Evolutionary conservation across 1,140 invertebrate species (phyloP).

Genomic region (Aphaenogaster ashmeadi): DNA sequence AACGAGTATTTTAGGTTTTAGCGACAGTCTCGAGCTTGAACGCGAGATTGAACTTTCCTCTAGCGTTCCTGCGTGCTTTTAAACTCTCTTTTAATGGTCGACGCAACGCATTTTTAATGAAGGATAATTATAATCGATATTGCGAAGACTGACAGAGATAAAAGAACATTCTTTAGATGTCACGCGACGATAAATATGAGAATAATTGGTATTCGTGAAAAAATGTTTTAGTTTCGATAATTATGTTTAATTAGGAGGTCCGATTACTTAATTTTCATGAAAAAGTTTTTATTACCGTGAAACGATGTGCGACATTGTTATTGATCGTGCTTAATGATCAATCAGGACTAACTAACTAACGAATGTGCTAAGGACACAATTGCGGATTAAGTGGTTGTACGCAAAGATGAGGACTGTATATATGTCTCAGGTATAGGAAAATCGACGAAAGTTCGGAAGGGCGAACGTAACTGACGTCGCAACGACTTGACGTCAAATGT

Average conservation of each 20-base stretch:
- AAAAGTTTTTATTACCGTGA: neutral
- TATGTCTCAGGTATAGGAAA: slow-evolving; percentile 6
- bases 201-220: slow-evolving; percentile 22
- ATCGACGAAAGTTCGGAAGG: slow-evolving; percentile 35
- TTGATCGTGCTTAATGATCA: slow-evolving; percentile 4
- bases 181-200: slow-evolving; percentile 42
- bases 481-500: slow-evolving; percentile 57
- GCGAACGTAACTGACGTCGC: slow-evolving; percentile 14
- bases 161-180: slow-evolving; percentile 30
- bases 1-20: neutral
- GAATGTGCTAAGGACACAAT: slow-evolving; percentile 1
- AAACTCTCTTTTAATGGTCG: slow-evolving; percentile 14
- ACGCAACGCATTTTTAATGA: slow-evolving; percentile 18
- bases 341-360: neutral
- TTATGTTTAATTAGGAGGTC: slow-evolving; percentile 38
- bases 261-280: neutral
- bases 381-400: slow-evolving; percentile 2
- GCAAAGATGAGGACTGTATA: slow-evolving; percentile 3
- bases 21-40: neutral
- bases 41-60: neutral
- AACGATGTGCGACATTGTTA: neutral
- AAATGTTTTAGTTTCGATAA: slow-evolving; percentile 14
- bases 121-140: slow-evolving; percentile 42
- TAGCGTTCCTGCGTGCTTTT: slow-evolving; percentile 10
- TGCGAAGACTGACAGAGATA: neutral